Conservation (phyloP, 2,797 vertebrate genomes). For the Sebastes minor region DNA sequence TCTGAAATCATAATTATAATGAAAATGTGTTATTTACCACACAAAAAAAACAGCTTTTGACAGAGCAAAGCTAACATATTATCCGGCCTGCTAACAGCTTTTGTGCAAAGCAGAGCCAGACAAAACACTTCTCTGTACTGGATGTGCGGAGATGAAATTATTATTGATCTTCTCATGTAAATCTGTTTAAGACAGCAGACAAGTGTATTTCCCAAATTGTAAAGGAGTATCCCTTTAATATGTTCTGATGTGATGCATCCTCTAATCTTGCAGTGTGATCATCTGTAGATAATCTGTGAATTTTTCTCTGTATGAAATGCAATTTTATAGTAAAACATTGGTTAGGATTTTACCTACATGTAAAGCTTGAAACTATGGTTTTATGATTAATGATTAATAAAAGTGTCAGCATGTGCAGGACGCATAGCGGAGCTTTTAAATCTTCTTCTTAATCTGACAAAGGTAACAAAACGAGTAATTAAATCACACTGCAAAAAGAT, state of each 20-base stretch:
- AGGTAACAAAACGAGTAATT: neutral
- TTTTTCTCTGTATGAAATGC: neutral
- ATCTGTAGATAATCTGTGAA: neutral
- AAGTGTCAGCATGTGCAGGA: neutral
- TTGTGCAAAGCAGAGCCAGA: neutral
- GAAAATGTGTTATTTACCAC: neutral
- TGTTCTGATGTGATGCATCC: neutral
- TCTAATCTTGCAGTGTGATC: neutral
- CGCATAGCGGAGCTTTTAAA: neutral
- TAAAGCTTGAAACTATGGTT: too few species aligned
- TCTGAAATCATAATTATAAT: neutral
- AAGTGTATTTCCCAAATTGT: slow-evolving; percentile 7
- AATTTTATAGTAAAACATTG: neutral
- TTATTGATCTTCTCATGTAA: slow-evolving; percentile 32
- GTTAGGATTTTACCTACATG: neutral
- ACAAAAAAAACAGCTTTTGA: neutral
- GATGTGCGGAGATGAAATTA: slow-evolving; percentile 9
- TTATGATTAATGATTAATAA: neutral
- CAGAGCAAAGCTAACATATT: neutral
- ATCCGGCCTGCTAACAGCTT: neutral
- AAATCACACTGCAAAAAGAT: neutral
- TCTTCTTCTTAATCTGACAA: neutral
- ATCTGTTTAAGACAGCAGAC: slow-evolving; percentile 26
- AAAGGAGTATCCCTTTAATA: neutral
- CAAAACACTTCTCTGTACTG: neutral